These are phyloP conservation scores for Chirona hameri DNA, from an alignment of 2,888 invertebrate species.

Conservation along the genomic window DNA sequence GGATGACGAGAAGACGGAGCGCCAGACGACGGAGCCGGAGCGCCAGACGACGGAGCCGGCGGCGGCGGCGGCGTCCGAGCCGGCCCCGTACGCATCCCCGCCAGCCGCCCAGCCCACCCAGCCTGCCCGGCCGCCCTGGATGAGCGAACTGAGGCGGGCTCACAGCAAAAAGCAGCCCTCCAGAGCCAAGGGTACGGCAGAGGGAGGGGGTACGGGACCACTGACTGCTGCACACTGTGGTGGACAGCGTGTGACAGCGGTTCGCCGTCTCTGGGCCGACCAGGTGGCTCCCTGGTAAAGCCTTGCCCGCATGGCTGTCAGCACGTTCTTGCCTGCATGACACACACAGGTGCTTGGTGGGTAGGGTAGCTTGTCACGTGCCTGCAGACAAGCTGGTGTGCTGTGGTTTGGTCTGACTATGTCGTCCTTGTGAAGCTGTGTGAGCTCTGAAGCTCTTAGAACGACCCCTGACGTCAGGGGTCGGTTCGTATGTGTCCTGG, in stretches of 20 bases:
- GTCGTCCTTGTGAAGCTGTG: too few species aligned
- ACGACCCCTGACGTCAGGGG: too few species aligned
- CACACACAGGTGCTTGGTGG: too few species aligned
- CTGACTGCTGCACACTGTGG: too few species aligned
- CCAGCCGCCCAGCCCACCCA: background rate
- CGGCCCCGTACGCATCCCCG: background rate
- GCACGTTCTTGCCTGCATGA: background rate
- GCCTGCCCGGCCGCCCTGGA: background rate
- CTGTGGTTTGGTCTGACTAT: too few species aligned
- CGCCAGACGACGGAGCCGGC: background rate
- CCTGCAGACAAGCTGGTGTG: too few species aligned
- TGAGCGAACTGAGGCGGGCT: background rate
- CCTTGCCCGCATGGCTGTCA: background rate
- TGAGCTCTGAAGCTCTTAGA: too few species aligned
- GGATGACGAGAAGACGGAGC: conserved; percentile 3
- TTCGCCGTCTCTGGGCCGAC: background rate
- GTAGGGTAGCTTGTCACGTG: too few species aligned
- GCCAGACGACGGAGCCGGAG: background rate
- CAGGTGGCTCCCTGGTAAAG: background rate
- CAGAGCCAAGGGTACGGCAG: background rate
- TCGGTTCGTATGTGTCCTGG: too few species aligned
- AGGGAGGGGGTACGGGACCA: too few species aligned
- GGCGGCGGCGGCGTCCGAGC: background rate
- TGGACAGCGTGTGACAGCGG: background rate
- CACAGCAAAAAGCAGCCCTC: background rate